A percentile compares a stretch with the other conserved stretches of the same genome.
Conservation (phyloP, 2,797 vertebrate genomes). For the Lagorchestes hirsutus region DNA sequence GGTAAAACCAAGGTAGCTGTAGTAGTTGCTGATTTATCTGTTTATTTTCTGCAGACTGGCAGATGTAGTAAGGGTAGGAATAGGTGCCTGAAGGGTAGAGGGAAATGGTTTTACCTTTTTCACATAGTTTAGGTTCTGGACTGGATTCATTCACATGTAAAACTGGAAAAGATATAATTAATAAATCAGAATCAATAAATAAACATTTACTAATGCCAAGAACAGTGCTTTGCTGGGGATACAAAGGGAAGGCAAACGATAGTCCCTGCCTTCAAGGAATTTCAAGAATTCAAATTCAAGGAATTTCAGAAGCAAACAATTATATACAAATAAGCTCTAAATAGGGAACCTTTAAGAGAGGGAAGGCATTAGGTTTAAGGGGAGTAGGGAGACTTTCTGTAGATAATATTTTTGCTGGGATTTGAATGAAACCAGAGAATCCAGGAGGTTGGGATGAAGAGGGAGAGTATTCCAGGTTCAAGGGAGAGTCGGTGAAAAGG, state of each 20-base stretch:
- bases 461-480: not conserved
- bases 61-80: not conserved
- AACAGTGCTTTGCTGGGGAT: not conserved
- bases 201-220: not conserved
- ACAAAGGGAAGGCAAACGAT: not conserved
- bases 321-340: not conserved
- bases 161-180: not conserved
- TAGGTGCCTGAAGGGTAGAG: not conserved
- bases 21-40: not conserved
- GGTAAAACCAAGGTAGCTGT: not conserved
- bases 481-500: not conserved
- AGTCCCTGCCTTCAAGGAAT: not conserved
- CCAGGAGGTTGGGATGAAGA: not conserved
- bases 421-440: not conserved
- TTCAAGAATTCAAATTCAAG: not conserved
- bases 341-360: not conserved
- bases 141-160: not conserved
- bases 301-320: not conserved
- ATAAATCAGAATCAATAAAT: not conserved
- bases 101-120: not conserved
- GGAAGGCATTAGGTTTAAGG: not conserved
- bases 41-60: not conserved
- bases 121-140: not conserved
- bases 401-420: not conserved
- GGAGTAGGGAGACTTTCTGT: too few relatives aligned